phyloP scores from a whole-genome alignment of 2,797 vertebrate species.

The Acrossocheilus wenchowensis region DNA sequence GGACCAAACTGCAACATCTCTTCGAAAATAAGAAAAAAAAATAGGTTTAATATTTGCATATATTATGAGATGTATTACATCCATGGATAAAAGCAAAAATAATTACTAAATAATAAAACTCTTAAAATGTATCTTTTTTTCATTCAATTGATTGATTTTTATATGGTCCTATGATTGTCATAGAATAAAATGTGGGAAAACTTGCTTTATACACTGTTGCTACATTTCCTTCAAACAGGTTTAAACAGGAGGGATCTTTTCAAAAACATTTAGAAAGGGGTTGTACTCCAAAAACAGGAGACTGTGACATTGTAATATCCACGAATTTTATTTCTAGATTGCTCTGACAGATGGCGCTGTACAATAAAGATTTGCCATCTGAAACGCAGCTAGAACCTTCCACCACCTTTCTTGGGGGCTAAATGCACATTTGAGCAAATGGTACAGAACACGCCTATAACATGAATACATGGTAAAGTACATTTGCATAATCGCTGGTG shows the following conservation, averaged over 20 bases:
- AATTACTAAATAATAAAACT: background rate
- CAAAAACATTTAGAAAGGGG: background rate
- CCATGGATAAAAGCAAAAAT: background rate
- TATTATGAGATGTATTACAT: background rate
- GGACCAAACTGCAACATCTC: background rate
- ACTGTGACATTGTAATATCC: background rate
- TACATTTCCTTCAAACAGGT: background rate
- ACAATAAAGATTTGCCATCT: constrained; percentile 58
- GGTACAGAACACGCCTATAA: background rate
- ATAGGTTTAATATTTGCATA: background rate
- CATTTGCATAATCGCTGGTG: background rate
- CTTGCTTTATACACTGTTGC: background rate
- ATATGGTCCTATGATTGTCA: background rate
- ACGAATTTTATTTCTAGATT: background rate
- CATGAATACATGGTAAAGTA: background rate
- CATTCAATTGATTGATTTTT: background rate
- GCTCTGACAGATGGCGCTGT: constrained; percentile 64
- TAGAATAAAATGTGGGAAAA: background rate
- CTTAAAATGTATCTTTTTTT: background rate
- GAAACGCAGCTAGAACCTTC: constrained; percentile 48
- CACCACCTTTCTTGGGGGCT: constrained; percentile 44
- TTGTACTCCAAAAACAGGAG: background rate
- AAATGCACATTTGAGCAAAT: constrained; percentile 33
- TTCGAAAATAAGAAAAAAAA: background rate
- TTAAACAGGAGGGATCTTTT: background rate